Conservation (phyloP, 2,888 invertebrate genomes). For the Horisme vitalbata region DNA sequence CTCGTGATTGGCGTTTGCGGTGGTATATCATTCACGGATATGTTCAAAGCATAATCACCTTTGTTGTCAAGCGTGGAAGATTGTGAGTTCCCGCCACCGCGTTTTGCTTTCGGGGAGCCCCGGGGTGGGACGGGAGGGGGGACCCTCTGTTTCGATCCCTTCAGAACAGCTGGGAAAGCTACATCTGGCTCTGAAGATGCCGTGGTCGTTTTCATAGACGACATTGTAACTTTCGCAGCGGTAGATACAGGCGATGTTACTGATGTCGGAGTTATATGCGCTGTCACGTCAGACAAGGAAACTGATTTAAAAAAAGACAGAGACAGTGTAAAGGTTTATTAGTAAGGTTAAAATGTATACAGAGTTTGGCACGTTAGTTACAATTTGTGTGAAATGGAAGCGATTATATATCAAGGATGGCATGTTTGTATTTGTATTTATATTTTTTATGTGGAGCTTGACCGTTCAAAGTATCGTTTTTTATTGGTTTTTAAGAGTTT, state of each 20-base stretch:
- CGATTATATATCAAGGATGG: constrained; percentile 70
- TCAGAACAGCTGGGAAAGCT: constrained; percentile 89
- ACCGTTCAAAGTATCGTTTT: constrained; percentile 70
- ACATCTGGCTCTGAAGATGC: constrained; percentile 77
- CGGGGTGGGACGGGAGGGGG: constrained; percentile 95
- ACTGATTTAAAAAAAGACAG: constrained; percentile 47
- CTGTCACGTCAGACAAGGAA: constrained; percentile 81
- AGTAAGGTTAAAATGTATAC: constrained; percentile 43
- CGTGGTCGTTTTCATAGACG: constrained; percentile 56
- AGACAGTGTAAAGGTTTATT: constrained; percentile 56
- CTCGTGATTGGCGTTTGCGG: constrained; percentile 67
- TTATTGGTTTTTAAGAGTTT: constrained; percentile 65
- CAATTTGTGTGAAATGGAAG: constrained; percentile 67
- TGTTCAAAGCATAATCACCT: constrained; percentile 75
- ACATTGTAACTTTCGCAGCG: constrained; percentile 59
- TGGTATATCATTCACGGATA: constrained; percentile 68
- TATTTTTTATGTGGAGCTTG: constrained; percentile 80
- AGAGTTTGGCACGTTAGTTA: constrained; percentile 62
- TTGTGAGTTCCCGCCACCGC: constrained; percentile 72
- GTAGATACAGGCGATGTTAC: constrained; percentile 74
- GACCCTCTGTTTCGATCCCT: constrained; percentile 89
- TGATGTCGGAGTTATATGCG: constrained; percentile 77
- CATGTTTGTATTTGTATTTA: constrained; percentile 77
- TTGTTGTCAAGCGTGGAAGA: constrained; percentile 68
- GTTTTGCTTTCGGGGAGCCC: constrained; percentile 87